Conservation (phyloP, 2,888 invertebrate genomes). For the Seladonia tumulorum region DNA sequence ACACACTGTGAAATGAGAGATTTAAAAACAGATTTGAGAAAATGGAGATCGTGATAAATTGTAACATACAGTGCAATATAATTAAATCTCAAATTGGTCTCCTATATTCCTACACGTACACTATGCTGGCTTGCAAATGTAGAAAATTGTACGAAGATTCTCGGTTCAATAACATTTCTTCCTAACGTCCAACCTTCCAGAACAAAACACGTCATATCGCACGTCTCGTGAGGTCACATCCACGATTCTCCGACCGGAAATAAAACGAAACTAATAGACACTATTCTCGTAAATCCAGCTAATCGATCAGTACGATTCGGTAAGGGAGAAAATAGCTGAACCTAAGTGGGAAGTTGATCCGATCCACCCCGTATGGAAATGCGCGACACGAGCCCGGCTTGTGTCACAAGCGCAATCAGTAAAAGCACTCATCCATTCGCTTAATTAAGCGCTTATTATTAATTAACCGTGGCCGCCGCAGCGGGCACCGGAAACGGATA, state of each 20-base stretch:
- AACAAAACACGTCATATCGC: not conserved
- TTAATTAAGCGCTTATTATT: conserved; percentile 76
- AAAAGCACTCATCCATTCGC: conserved; percentile 71
- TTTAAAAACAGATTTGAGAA: too few species aligned
- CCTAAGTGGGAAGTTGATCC: conserved; percentile 10
- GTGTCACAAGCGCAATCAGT: conserved; percentile 63
- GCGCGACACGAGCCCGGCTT: conserved; percentile 25
- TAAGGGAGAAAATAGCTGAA: not conserved
- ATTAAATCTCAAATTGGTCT: not conserved
- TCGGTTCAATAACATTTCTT: not conserved
- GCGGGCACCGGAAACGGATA: conserved; percentile 64
- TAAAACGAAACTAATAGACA: not conserved
- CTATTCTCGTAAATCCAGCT: not conserved
- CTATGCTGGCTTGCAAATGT: too few species aligned
- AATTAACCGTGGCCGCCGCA: conserved; percentile 66
- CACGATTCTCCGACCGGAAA: not conserved
- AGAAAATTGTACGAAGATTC: not conserved
- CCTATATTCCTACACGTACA: not conserved
- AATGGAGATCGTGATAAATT: too few species aligned
- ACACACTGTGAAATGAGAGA: too few species aligned
- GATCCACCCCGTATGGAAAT: conserved; percentile 25
- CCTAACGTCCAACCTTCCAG: not conserved
- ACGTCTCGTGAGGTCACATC: not conserved
- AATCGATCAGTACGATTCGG: not conserved
- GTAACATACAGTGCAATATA: not conserved